These are phyloP conservation scores for Charaxes varanes DNA, from an alignment of 1,140 invertebrate genomes.

Conservation along the genomic window DNA sequence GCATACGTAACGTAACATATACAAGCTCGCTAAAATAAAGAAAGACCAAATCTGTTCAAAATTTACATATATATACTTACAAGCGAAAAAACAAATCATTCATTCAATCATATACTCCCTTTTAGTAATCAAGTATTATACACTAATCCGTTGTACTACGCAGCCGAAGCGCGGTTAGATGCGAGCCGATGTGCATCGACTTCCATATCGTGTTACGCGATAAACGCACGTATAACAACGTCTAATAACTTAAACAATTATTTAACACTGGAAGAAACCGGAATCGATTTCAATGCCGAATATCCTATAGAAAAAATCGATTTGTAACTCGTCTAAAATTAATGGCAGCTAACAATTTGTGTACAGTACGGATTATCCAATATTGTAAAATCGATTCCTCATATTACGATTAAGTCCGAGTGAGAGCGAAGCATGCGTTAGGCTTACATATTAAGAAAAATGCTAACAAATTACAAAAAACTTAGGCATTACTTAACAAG, in stretches of 20 bases:
- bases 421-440: constrained; percentile 31
- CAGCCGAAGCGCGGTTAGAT: constrained; percentile 11
- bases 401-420: constrained; percentile 18
- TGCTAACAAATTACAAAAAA: constrained; percentile 61
- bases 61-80: constrained; percentile 70
- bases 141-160: constrained; percentile 26
- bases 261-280: constrained; percentile 30
- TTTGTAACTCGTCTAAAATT: constrained; percentile 15
- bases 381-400: constrained; percentile 17
- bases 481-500: constrained; percentile 67
- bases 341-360: constrained; percentile 24
- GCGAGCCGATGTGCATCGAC: constrained; percentile 10
- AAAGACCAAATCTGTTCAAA: constrained; percentile 51
- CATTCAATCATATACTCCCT: constrained; percentile 36
- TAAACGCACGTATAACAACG: constrained; percentile 17
- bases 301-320: constrained; percentile 8
- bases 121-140: constrained; percentile 35
- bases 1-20: constrained; percentile 42
- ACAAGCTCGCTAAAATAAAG: constrained; percentile 48
- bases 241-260: constrained; percentile 38
- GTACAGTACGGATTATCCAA: constrained; percentile 15
- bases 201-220: not conserved
- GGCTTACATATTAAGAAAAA: constrained; percentile 58
- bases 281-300: constrained; percentile 25
- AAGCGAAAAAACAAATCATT: constrained; percentile 50